These are phyloP conservation scores for Sipha flava DNA, from an alignment of 1,140 invertebrate genomes.

Conservation along the genomic window DNA sequence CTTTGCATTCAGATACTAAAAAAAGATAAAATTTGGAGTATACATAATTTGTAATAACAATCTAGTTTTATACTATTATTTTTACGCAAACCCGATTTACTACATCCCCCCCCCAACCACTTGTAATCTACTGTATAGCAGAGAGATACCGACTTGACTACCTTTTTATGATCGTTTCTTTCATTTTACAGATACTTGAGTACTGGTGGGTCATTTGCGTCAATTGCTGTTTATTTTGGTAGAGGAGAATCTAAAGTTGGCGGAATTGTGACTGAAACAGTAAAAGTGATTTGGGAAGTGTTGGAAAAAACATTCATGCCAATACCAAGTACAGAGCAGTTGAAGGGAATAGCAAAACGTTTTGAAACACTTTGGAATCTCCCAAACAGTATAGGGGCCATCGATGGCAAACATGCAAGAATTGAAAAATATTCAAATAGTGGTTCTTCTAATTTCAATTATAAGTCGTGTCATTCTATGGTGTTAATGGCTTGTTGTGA, in stretches of 20 bases:
- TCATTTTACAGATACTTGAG: not conserved
- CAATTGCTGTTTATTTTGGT: not conserved
- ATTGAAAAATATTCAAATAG: too few species aligned
- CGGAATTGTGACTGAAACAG: not conserved
- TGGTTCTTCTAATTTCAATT: too few species aligned
- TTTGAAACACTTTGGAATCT: not conserved
- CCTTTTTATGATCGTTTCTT: too few species aligned
- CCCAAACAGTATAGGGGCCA: not conserved
- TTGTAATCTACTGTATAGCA: too few species aligned
- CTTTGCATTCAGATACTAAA: not conserved
- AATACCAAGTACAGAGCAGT: not conserved
- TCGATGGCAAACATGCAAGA: too few species aligned
- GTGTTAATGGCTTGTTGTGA: too few species aligned
- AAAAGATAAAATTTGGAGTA: not conserved
- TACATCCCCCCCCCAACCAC: too few species aligned
- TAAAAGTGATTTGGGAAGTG: not conserved
- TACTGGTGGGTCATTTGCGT: not conserved
- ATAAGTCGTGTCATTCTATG: too few species aligned
- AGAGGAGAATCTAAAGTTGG: not conserved
- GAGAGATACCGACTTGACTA: too few species aligned
- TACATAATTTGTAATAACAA: not conserved
- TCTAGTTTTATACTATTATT: not conserved
- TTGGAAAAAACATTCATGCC: not conserved
- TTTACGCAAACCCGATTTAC: too few species aligned
- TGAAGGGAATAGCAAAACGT: not conserved